phyloP scores from a whole-genome alignment of 2,113 vertebrate species.

The Phyllopteryx taeniolatus region DNA sequence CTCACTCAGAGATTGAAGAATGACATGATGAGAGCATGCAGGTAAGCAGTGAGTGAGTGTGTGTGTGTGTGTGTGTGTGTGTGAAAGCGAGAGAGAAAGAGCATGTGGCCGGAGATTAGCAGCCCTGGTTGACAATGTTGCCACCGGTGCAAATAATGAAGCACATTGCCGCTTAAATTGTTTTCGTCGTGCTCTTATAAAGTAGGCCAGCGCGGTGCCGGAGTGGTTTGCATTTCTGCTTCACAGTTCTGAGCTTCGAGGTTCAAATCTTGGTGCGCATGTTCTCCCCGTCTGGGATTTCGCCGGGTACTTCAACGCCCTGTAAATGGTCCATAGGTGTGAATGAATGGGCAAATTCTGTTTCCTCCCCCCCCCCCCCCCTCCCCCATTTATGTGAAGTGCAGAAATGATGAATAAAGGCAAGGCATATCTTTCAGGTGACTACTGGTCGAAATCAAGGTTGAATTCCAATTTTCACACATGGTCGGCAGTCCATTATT shows the following conservation, averaged over 20 bases:
- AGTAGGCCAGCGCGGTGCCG: not conserved
- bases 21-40: constrained; percentile 25
- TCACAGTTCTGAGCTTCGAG: not conserved
- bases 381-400: too few species aligned
- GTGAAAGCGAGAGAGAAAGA: constrained; percentile 39
- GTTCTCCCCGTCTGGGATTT: not conserved
- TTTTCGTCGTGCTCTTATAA: not conserved
- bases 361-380: too few species aligned
- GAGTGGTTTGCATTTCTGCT: not conserved
- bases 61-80: constrained; percentile 66
- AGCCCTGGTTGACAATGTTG: constrained; percentile 31
- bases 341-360: too few species aligned
- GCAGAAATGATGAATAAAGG: too few species aligned
- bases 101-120: constrained; percentile 19
- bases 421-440: too few species aligned
- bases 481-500: too few species aligned
- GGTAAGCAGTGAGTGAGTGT: constrained; percentile 60
- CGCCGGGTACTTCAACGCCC: too few species aligned
- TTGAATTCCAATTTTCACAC: too few species aligned
- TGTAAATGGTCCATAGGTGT: too few species aligned
- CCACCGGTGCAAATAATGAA: constrained; percentile 3
- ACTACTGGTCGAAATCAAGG: too few species aligned
- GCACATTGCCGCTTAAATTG: too few species aligned
- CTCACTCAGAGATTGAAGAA: not conserved
- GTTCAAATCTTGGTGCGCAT: not conserved